These are phyloP conservation scores for Archilochus colubris DNA, from an alignment of 2,113 vertebrate species.

Conservation along the genomic window DNA sequence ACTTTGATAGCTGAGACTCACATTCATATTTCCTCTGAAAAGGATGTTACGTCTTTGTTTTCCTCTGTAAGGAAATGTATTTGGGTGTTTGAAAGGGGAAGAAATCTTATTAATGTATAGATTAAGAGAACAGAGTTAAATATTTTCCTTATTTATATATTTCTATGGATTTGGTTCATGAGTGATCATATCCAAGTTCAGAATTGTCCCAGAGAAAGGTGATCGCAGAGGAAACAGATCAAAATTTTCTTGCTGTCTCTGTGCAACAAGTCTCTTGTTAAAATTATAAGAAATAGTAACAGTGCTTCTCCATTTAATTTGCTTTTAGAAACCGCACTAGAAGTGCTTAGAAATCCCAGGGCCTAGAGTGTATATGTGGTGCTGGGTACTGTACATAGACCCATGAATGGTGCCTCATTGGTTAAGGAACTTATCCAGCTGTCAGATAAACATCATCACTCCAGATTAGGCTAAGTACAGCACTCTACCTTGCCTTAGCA, in stretches of 20 bases:
- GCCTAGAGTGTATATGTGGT: not conserved
- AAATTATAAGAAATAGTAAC: not conserved
- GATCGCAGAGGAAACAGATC: not conserved
- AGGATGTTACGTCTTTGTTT: not conserved
- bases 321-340: not conserved
- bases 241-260: not conserved
- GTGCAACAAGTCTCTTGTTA: not conserved
- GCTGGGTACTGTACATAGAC: not conserved
- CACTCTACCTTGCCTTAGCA: not conserved
- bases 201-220: not conserved
- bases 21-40: not conserved
- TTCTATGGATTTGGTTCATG: not conserved
- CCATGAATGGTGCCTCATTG: not conserved
- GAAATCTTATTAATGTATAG: not conserved
- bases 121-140: not conserved
- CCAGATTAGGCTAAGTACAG: not conserved
- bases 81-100: not conserved
- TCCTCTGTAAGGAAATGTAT: not conserved
- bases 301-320: not conserved
- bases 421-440: not conserved
- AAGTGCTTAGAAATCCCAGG: not conserved
- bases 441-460: not conserved
- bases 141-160: not conserved
- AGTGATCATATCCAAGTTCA: not conserved
- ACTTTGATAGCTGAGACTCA: not conserved